Conservation (phyloP, 2,113 vertebrate genomes). For the Pycnonotus jocosus region DNA sequence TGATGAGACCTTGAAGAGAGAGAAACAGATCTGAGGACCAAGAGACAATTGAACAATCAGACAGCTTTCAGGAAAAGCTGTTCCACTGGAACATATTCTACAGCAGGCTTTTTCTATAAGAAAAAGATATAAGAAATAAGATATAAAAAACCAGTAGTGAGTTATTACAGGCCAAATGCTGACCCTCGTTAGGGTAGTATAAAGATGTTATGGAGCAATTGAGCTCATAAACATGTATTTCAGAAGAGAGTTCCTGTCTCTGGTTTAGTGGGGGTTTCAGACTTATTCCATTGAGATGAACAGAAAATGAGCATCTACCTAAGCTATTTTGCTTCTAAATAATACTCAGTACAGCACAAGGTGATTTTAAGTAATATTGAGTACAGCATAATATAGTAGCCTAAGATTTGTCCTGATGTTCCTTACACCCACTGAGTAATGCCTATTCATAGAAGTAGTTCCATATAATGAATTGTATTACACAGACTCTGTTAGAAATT, state of each 20-base stretch:
- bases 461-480: constrained; percentile 20
- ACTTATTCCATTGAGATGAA: neutral
- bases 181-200: neutral
- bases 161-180: neutral
- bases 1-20: neutral
- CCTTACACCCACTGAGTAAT: constrained; percentile 40
- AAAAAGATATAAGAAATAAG: too few relatives aligned
- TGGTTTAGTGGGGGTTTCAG: neutral
- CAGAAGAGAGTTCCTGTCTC: neutral
- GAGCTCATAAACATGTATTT: neutral
- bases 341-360: neutral
- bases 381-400: neutral
- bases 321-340: neutral
- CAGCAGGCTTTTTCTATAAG: neutral
- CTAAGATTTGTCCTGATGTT: neutral
- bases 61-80: neutral
- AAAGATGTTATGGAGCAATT: neutral
- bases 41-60: neutral
- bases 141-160: neutral
- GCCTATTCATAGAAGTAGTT: constrained; percentile 51
- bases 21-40: neutral
- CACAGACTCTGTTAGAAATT: constrained; percentile 6
- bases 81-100: neutral
- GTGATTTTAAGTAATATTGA: neutral
- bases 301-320: neutral